Base-by-base conservation (phyloP, 2,113 vertebrate genomes). In the Phainopepla nitens region DNA sequence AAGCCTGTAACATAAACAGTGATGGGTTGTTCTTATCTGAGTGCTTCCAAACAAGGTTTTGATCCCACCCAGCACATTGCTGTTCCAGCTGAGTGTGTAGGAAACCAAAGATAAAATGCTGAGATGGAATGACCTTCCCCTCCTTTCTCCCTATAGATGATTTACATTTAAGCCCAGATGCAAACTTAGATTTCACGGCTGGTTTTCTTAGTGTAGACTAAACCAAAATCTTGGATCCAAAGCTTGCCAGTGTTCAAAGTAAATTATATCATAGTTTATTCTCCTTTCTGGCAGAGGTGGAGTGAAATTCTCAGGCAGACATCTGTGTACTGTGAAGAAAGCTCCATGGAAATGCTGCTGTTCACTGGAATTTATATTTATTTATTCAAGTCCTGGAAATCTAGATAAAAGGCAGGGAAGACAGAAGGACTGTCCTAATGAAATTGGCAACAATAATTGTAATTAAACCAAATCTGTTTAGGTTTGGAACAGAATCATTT, bases 141-240 rank as follows among this genome's bases (percentile, higher is more conserved):
- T 58, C 25, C n/a, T 23, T 56, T 87, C 51, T 71, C 16, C 36
- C 13, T 60, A 5, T 16, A 22, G 41, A 22, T 65, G 21, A 49
- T 86, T 93, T 94, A 88, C 31, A 44, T 93, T 79, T 51, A 72
- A 82, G 31, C 15, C 51, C 60, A 78, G 60, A 93, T 82, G 31
- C 36, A 93, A 85, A 90, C 35, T 11, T 68, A 64, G 65, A 86
- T 89, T 92, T 90, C 76, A 80, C 5, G 7, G 58, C 58, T 83
- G 79, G 3, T 90, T 90, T 76, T 83, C 71, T 61, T 73, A 88
- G 71, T 13, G 53, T 51, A 88, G 86, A 82, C 79, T 88, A 89
- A 96, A 83, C 58, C 54, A 87, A 90, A 92, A 62, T 73, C 86
- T 93, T 92, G 88, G 23, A 82, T 86, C 25, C 39, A 53, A 72